Evolutionary conservation across 2,113 vertebrate genomes (phyloP), one percentile per base, ranked within the genome.

Genomic region (Lonchura striata): DNA sequence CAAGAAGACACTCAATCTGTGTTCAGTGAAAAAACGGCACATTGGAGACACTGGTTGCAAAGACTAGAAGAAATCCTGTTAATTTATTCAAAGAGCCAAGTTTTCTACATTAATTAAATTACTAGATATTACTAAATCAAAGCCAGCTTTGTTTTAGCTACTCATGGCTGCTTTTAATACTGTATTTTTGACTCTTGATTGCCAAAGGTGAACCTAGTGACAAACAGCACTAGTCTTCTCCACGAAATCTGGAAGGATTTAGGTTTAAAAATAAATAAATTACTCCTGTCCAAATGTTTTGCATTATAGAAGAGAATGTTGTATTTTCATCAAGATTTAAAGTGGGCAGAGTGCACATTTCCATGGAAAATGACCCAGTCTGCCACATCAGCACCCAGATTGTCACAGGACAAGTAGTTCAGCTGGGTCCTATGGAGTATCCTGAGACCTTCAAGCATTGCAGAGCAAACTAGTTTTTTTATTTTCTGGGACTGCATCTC

Each of bases 361-460:
- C 56, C 47, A 15, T 28, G 65, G 46, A 59, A 54, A 56, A 27
- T 66, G 24, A 63, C 23, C 16, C 30, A 11, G 18, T 20, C 13
- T 94, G 64, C 37, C 16, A 33, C 3, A 0, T 33, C 56, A 79
- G 64, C 39, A 33, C 31, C 0, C 4, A 35, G 56, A 13, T 6
- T 70, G 20, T 57, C 23, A 31, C 0, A 1, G 52, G 25, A 66
- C 21, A 30, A 60, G 24, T 4, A 47, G 35, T 53, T 80, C n/a
- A 79, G 3, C 27, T 71, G 11, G 7, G 10, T 87, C 49, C 25
- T 46, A 1, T 10, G 47, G 56, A 54, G 20, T 41, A 5, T 69
- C 52, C 2, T 0, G 5, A 90, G 39, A 11, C 27, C 25, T 27
- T 70, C 2, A 22, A 42, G 35, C 2, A 0, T 7, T 19, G 37